These are phyloP conservation scores for Aphyosemion australe DNA, from an alignment of 2,113 vertebrate species.

Conservation along the genomic window DNA sequence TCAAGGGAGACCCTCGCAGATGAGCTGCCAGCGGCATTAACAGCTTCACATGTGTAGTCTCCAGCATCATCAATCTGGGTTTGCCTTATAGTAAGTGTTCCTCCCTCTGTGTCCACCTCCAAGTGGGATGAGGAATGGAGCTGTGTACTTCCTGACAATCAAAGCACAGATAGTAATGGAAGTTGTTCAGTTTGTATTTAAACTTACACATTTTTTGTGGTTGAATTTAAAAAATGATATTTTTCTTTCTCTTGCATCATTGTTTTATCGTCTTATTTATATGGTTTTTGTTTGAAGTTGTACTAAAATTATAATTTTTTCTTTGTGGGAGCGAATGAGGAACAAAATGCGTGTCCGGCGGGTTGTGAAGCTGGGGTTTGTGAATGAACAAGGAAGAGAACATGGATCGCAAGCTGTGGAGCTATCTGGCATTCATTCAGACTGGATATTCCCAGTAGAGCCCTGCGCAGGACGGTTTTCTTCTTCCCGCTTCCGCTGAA, in stretches of 20 bases:
- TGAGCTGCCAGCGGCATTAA: constrained; percentile 87
- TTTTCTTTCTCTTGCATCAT: not conserved
- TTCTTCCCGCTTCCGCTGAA: too few species aligned
- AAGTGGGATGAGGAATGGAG: constrained; percentile 83
- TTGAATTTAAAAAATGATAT: too few species aligned
- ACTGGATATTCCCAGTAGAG: too few species aligned
- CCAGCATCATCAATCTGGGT: constrained; percentile 89
- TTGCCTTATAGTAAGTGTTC: constrained; percentile 86
- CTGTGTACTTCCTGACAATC: constrained; percentile 83
- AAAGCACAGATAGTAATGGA: not conserved
- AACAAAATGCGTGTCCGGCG: too few species aligned
- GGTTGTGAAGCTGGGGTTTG: too few species aligned
- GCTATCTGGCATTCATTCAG: too few species aligned
- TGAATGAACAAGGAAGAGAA: too few species aligned
- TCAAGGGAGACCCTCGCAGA: constrained; percentile 87
- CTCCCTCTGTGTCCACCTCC: constrained; percentile 77
- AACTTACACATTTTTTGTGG: not conserved
- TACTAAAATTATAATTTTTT: too few species aligned
- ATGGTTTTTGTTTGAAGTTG: not conserved
- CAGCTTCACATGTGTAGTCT: constrained; percentile 89
- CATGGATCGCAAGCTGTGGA: too few species aligned
- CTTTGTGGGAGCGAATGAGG: too few species aligned
- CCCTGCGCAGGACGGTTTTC: too few species aligned
- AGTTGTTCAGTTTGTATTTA: not conserved
- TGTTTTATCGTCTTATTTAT: not conserved